Base-by-base conservation (phyloP, 1,140 invertebrate genomes). In the Spodoptera frugiperda region DNA sequence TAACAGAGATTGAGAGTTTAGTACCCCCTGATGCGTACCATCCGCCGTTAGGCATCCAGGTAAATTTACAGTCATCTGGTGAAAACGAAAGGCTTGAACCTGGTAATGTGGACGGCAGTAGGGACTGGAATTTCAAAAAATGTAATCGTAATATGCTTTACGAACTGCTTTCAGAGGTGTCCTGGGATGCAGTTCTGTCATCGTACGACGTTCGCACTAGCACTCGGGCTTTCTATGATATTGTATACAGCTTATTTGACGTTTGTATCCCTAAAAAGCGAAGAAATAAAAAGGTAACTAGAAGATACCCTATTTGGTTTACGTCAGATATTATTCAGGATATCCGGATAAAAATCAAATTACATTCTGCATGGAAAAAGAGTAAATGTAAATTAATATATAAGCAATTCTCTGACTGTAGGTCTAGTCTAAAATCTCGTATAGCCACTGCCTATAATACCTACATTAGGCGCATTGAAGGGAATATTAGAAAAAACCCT, bases 401-500 rank as follows among this genome's bases (percentile, higher is more conserved):
- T 30, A 30, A 5, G 5, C 25, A 30, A 30, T 30, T 30, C 5
- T 77, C 75, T 25, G 12, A 68, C 1, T 17, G 33, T 3, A 77
- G 76, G 46, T 10, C 54, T 39, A 30, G 25, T 5, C 12, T 77
- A 15, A 77, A 71, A 21, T 6, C 1, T 2, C 39, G 67, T 1
- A 53, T 59, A 2, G 3, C 17, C 12, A 8, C 12, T 15, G 33
- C 57, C 1, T 72, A 77, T 30, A 8, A 55, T 0, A 12, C 2
- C 1, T 72, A 77, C 25, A 6, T 77, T 0, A 46, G 48, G 2
- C 25, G 33, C 0, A 46, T 72, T 12, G 67, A 72, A 51, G 1
- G 17, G 1, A 65, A 53, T 15, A 72, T 77, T 10, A 72, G 53
- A 14, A 46, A n/a, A 1, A 63, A 77, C 8, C 68, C 76, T n/a